Evolutionary conservation across 2,888 invertebrate genomes (phyloP).

Genomic region (Tupiocoris notatus): DNA sequence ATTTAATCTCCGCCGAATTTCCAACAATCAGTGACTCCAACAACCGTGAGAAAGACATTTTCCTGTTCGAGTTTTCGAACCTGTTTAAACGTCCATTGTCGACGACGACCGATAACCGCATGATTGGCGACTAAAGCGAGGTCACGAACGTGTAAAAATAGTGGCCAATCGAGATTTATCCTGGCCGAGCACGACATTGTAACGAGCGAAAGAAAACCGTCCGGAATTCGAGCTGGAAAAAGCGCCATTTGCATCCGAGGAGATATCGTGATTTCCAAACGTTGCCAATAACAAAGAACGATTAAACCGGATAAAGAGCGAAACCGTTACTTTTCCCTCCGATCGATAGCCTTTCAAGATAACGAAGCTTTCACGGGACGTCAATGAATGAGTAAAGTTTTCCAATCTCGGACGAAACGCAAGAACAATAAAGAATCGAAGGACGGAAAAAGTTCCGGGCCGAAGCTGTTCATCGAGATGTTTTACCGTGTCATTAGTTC

Average conservation of each 20-base stretch:
- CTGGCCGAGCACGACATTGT: background rate
- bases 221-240: too few relatives aligned
- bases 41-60: too few relatives aligned
- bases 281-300: background rate
- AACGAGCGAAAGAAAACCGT: background rate
- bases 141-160: background rate
- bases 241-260: background rate
- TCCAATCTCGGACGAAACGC: background rate
- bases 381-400: background rate
- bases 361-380: background rate
- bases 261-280: background rate
- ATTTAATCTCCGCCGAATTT: too few relatives aligned
- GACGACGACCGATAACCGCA: too few relatives aligned
- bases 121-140: background rate
- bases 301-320: background rate
- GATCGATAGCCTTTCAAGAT: background rate
- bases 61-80: too few relatives aligned
- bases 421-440: background rate
- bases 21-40: too few relatives aligned
- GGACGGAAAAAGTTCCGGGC: background rate
- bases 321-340: background rate
- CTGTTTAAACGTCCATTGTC: too few relatives aligned
- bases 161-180: background rate
- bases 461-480: background rate
- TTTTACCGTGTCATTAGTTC: background rate